Evolutionary conservation across 2,113 vertebrate genomes (phyloP), one percentile per base, ranked within the genome.

Genomic region (Crocuta crocuta): DNA sequence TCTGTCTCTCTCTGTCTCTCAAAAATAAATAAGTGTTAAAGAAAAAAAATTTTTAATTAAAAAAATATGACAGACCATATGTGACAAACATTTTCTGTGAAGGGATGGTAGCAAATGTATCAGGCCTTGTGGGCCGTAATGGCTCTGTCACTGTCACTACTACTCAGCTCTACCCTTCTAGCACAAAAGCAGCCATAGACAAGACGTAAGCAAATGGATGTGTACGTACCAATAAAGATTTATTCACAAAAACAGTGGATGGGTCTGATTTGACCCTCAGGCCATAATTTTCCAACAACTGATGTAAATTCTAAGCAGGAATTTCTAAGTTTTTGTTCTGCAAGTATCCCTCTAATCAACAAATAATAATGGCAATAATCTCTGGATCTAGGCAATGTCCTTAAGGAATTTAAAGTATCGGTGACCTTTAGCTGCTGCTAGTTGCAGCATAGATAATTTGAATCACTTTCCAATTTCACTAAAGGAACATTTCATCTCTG

Each of bases 401-500:
- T 88, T 48, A 88, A 94, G 45, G 65, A 95, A 86, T 97, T 90
- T 80, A 80, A 89, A 74, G 5, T 53, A 50, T 48, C 81, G 26
- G 28, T 73, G 85, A 61, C 23, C 2, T 95, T 87, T 83, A 17
- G 5, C 43, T 65, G 8, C 16, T 55, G 39, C 33, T 70, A 95
- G 26, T 48, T 90, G 66, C 53, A 78, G 7, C 4, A 63, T 6
- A 76, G 50, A 55, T 63, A 50, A 33, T 89, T 89, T 66, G 93
- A 71, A 61, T 45, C 39, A 86, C 35, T 85, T 95, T 65, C 8
- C n/a, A 39, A 10, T 89, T 93, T 35, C 74, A 58, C 63, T 90
- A 83, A 70, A 39, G 81, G 66, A 96, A 91, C 93, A 81, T 88
- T 96, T 53, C 63, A 71, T 55, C 66, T 88, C 66, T 71, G 58